Conservation (phyloP, 2,113 vertebrate genomes). For the Scalopus aquaticus region DNA sequence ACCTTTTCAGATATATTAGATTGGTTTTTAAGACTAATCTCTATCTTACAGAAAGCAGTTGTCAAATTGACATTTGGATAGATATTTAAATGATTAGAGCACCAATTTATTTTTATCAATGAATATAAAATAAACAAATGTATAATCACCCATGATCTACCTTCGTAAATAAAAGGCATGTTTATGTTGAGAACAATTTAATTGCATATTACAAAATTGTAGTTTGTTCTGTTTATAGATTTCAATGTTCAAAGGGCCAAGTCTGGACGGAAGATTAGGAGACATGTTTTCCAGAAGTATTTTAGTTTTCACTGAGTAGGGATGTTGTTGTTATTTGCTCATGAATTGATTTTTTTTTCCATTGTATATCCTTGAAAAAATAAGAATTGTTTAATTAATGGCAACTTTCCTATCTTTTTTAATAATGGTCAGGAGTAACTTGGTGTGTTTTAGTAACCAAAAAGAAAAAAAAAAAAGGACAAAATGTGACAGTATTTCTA, state of each 20-base stretch:
- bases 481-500: not conserved
- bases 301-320: constrained; percentile 60
- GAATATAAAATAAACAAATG: not conserved
- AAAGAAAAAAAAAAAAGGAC: not conserved
- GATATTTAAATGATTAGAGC: constrained; percentile 81
- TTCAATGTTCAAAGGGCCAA: constrained; percentile 60
- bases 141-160: constrained; percentile 31
- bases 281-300: constrained; percentile 53
- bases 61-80: constrained; percentile 87
- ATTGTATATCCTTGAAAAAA: constrained; percentile 71
- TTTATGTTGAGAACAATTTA: constrained; percentile 61
- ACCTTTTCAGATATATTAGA: constrained; percentile 92
- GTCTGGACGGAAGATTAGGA: constrained; percentile 46
- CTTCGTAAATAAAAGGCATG: not conserved
- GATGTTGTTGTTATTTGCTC: constrained; percentile 71
- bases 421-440: not conserved
- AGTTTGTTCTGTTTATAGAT: constrained; percentile 56
- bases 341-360: constrained; percentile 33
- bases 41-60: constrained; percentile 89
- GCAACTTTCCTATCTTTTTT: not conserved
- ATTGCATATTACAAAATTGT: constrained; percentile 20
- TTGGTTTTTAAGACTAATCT: constrained; percentile 96
- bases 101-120: constrained; percentile 4
- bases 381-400: constrained; percentile 12
- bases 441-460: not conserved